Conservation (phyloP, 1,140 invertebrate genomes). For the Cherax destructor region DNA sequence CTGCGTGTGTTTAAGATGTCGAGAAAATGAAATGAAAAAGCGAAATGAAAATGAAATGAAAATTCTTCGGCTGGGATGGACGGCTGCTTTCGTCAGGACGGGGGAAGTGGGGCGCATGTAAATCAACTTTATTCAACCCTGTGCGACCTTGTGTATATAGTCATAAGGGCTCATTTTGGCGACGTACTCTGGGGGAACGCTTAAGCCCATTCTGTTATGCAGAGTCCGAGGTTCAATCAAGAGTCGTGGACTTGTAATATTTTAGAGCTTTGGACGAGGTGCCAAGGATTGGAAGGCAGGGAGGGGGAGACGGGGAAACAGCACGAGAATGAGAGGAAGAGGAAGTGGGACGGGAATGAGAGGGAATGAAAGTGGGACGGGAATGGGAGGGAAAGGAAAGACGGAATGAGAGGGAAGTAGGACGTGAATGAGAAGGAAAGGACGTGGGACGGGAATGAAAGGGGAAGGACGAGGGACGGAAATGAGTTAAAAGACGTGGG, state of each 20-base stretch:
- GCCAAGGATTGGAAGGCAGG: slow-evolving; percentile 59
- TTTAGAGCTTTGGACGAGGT: slow-evolving; percentile 68
- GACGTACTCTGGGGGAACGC: background rate
- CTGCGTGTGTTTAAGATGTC: slow-evolving; percentile 68
- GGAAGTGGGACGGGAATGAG: background rate
- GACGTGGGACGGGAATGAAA: no score
- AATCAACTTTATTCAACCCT: slow-evolving; percentile 36
- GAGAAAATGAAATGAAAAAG: slow-evolving; percentile 68
- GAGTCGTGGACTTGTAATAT: slow-evolving; percentile 68
- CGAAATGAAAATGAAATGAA: slow-evolving; percentile 68
- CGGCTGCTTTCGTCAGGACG: slow-evolving; percentile 58
- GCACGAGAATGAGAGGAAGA: background rate
- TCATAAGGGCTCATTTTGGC: slow-evolving; percentile 48
- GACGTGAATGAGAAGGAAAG: background rate
- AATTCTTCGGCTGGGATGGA: slow-evolving; percentile 63
- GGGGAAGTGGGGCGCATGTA: slow-evolving; percentile 62
- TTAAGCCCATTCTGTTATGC: slow-evolving; percentile 54
- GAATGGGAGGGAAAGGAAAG: no score
- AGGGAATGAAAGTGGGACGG: no score
- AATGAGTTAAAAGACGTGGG: no score
- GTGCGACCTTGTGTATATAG: slow-evolving; percentile 24
- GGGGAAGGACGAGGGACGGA: background rate
- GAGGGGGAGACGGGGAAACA: background rate
- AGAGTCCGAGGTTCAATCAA: slow-evolving; percentile 64
- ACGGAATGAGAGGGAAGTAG: background rate